Base-by-base conservation (phyloP, 2,113 vertebrate genomes). In the Physeter macrocephalus region DNA sequence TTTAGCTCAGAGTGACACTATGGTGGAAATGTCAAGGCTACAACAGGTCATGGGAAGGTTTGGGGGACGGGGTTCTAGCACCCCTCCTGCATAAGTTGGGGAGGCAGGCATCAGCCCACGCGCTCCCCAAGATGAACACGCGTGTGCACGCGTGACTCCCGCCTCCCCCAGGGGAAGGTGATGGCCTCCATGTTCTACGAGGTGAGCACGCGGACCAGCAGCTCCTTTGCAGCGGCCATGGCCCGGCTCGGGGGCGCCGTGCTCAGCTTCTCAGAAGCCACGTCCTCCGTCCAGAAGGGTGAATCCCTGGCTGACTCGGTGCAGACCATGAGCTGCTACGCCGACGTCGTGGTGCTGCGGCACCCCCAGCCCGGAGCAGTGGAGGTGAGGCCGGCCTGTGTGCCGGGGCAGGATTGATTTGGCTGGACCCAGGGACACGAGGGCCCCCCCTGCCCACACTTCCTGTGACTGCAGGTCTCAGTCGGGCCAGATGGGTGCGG, bases 101-200 rank as follows among this genome's bases (percentile, higher is more conserved):
- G 41, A 23, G 64, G n/a, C 21, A 5, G 39, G 52, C 9, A 14
- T 36, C 11, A 13, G 34, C 83, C 88, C 8, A 13, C 17, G 36
- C 2, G 1, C 57, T 21, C 31, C 57, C 64, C 9, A 14, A 23
- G 21, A 14, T 14, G 31, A 5, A 4, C 59, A 12, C 1, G 2
- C 34, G 6, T 43, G 18, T 1, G 0, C 2, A 18, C 18, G 7
- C 39, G 1, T 21, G 59, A 9, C 4, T 17, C 34, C 17, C 7
- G 39, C 14, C 0, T 18, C 15, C 18, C 13, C 10, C 96, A 99
- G 99, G 99, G 99, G 7, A 99, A 99, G 66, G 99, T 99, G 96
- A 99, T 99, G 99, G 99, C 99, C 0, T 99, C 99, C 97, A 99
- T 99, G 99, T 99, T 99, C 98, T 99, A 99, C 0, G 99, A 99